Conservation (phyloP, 2,113 vertebrate species). For the Cariama cristata region DNA sequence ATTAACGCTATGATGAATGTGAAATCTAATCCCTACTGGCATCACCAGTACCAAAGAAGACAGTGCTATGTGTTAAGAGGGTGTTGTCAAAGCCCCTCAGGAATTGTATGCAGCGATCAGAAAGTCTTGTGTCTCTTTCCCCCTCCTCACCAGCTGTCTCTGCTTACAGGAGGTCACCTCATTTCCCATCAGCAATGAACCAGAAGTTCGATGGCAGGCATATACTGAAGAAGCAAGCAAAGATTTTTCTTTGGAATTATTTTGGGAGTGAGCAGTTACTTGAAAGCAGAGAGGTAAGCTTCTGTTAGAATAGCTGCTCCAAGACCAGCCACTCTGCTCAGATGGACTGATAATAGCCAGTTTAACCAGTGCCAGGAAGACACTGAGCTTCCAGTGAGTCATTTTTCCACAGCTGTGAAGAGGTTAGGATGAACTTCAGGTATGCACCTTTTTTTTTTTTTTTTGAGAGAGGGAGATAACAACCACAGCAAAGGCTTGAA, state of each 20-base stretch:
- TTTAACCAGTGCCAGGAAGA: constrained; percentile 7
- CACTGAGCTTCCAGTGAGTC: background rate
- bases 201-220: background rate
- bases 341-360: background rate
- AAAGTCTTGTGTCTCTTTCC: background rate
- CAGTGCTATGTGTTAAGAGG: background rate
- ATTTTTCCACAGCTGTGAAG: background rate
- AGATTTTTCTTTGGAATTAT: background rate
- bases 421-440: constrained; percentile 26
- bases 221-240: background rate
- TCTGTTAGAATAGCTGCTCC: background rate
- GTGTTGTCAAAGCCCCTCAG: background rate
- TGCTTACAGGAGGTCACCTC: background rate
- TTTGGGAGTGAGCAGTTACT: background rate
- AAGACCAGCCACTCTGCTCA: background rate
- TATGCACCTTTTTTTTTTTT: background rate
- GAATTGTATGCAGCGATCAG: background rate
- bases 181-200: background rate
- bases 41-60: background rate
- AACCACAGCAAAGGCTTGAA: background rate
- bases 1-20: background rate
- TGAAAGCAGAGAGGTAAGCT: background rate
- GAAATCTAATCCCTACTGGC: constrained; percentile 6
- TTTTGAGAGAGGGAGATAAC: background rate
- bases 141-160: background rate